phyloP scores from a whole-genome alignment of 2,888 invertebrate species.

The Hydrotaea cyrtoneurina region DNA sequence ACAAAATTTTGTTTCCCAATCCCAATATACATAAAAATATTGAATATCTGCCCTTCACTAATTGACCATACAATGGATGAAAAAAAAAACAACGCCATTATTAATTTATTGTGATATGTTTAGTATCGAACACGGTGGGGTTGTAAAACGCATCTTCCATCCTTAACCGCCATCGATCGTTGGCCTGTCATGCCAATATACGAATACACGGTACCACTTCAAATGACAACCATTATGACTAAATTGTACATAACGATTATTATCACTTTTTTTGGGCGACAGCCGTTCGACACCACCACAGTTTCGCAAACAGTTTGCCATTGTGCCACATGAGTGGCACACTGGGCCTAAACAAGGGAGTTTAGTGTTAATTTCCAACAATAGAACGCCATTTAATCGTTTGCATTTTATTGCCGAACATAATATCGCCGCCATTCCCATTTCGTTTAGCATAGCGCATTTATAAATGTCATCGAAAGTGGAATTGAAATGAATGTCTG shows the following conservation, averaged over 20 bases:
- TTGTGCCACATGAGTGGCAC: neutral
- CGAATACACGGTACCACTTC: neutral
- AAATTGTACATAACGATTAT: neutral
- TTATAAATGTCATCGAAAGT: slow-evolving; percentile 34
- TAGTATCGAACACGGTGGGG: neutral
- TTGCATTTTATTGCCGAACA: slow-evolving; percentile 19
- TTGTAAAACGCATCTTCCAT: slow-evolving; percentile 1
- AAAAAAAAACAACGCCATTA: slow-evolving; percentile 13
- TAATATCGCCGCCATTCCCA: neutral
- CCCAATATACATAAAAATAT: neutral
- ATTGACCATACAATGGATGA: slow-evolving; percentile 16
- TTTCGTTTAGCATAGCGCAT: neutral
- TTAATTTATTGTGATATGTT: slow-evolving; percentile 1
- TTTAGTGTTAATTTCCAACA: slow-evolving; percentile 11
- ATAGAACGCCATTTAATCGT: slow-evolving; percentile 35
- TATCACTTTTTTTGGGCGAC: neutral
- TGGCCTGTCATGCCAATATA: neutral
- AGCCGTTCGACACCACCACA: neutral
- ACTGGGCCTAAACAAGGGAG: neutral
- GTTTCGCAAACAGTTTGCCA: neutral
- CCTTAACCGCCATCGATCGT: neutral
- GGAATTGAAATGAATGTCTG: neutral
- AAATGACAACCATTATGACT: slow-evolving; percentile 19
- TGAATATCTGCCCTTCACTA: neutral
- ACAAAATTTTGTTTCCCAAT: too few relatives aligned